Evolutionary conservation across 2,888 invertebrate genomes (phyloP), one percentile per base, ranked within the genome.

Genomic region (Tetanocera ferruginea): DNA sequence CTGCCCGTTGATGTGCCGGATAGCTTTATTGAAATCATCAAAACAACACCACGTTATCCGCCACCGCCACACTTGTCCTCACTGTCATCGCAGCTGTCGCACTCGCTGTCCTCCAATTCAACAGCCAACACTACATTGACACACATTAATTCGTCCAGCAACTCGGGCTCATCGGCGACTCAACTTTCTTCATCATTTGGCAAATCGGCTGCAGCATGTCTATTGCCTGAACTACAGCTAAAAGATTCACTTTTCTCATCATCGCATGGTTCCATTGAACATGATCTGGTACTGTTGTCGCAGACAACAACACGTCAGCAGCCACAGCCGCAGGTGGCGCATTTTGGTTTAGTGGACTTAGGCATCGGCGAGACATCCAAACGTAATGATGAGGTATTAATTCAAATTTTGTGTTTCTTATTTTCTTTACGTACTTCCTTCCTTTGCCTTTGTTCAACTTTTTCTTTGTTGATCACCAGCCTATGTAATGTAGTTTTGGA

Each of bases 1-100:
- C 91, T 94, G 91, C 95, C 97, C 3, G 96, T 97, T 78, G 97
- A 97, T 90, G 96, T 96, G 81, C 97, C 97, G 5, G 96, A 96
- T 81, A 93, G 94, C 86, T 97, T 97, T 91, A 93, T 96, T 82
- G 96, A 95, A 86, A 92, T 94, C 82, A 94, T 94, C 88, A 97
- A 96, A 91, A 92, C 92, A 2, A 92, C 94, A 62, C 93, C 94
- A 57, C 93, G 93, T 85, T 93, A 93, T 87, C 93, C 94, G 67
- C 91, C 92, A 83, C 92, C 92, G 83, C 85, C 87, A 11, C 89
- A 89, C 81, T 80, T 89, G n/a, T 87, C 88, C 5, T 88, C 90
- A 34, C 83, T 87, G 8, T 83, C 84, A 60, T 88, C 86, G 55
- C 87, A 88, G 78, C 81, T 88, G 77, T 86, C 88, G 37, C 86